These are phyloP conservation scores for Clamator glandarius DNA, from an alignment of 2,797 vertebrate genomes.

Conservation along the genomic window DNA sequence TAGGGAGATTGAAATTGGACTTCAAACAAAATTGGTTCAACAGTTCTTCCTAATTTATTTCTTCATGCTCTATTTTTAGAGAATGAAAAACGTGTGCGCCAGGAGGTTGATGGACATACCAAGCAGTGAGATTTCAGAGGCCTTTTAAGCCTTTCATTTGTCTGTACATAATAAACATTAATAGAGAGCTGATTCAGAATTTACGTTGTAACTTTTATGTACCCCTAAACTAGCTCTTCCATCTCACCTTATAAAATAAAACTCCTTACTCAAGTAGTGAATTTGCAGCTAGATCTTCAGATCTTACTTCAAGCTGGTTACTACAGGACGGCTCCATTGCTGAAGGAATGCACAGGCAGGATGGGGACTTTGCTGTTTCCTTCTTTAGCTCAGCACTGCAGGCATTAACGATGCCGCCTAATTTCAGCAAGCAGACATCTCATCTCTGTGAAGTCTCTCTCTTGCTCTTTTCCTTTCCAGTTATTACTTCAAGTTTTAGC, in stretches of 20 bases:
- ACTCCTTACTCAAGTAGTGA: neutral
- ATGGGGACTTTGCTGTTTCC: neutral
- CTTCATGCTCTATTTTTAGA: neutral
- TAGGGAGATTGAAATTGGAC: neutral
- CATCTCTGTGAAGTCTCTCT: conserved; percentile 17
- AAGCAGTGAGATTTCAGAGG: neutral
- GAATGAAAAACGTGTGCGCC: neutral
- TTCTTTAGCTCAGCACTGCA: neutral
- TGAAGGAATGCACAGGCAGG: neutral
- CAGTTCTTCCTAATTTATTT: neutral
- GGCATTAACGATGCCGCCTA: neutral
- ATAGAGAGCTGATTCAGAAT: conserved; percentile 2
- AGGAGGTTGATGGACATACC: neutral
- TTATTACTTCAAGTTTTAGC: conserved; percentile 22
- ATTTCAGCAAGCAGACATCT: conserved; percentile 22
- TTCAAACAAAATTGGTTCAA: neutral
- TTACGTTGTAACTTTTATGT: neutral
- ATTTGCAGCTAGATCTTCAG: neutral
- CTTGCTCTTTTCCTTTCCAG: neutral
- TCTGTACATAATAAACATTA: neutral
- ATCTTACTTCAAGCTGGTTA: neutral
- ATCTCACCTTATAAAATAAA: neutral
- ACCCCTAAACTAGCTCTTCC: neutral
- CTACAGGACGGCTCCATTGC: neutral
- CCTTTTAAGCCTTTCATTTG: neutral